These are phyloP conservation scores for Nyctalus aviator DNA, from an alignment of 2,797 vertebrate species.

Conservation along the genomic window DNA sequence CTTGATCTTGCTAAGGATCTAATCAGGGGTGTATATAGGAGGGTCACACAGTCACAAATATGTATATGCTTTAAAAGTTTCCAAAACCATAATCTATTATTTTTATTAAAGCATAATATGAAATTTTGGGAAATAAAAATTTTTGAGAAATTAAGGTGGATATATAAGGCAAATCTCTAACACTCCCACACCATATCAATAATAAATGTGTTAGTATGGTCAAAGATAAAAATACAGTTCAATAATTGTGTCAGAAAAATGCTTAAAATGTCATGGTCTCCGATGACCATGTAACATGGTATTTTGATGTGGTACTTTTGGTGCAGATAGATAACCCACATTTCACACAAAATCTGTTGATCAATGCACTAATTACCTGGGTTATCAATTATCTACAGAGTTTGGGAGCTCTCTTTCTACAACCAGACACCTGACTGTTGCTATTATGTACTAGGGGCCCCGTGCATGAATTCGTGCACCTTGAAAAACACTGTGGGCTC, in stretches of 20 bases:
- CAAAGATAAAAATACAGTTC: neutral
- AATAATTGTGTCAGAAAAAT: neutral
- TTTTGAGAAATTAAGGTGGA: neutral
- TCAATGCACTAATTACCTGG: neutral
- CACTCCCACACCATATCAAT: neutral
- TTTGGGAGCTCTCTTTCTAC: neutral
- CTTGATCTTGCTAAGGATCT: neutral
- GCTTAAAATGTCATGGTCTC: neutral
- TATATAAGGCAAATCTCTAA: neutral
- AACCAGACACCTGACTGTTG: neutral
- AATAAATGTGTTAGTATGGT: neutral
- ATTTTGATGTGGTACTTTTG: neutral
- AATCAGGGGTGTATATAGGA: accelerated
- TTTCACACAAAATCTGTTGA: neutral
- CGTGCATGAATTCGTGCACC: too few species aligned
- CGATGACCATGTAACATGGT: accelerated
- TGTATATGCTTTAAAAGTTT: neutral
- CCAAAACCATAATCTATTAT: neutral
- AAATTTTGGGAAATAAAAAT: neutral
- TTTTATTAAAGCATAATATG: neutral
- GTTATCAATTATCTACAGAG: neutral
- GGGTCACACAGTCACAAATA: neutral
- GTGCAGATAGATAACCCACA: neutral
- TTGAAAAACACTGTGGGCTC: too few species aligned
- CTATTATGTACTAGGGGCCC: neutral